Evolutionary conservation across 2,797 vertebrate genomes (phyloP), one percentile per base, ranked within the genome.

Genomic region (Chiroxiphia lanceolata): DNA sequence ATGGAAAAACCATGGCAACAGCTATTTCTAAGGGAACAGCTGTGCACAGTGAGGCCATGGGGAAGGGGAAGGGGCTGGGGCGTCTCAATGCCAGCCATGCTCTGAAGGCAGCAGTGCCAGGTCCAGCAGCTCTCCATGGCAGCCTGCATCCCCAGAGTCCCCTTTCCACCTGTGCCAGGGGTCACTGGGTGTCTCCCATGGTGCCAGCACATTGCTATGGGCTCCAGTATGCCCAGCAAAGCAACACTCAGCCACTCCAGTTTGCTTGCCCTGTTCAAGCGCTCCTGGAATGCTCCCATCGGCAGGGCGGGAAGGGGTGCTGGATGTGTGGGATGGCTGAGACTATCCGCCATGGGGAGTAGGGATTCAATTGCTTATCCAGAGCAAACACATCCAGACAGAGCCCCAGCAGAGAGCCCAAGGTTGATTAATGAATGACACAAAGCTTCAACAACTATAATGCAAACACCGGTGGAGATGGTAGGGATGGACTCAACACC

Each of bases 1-100:
- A 87, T 89, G 94, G 93, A 87, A 96, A 96, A 98, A 97, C 98
- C 98, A 98, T 98, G 93, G 97, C 97, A 98, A 97, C 98, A 80
- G 91, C 95, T 69, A 96, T 97, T 98, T 97, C 97, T 96, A 97
- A 97, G 95, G 96, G 91, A 96, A 97, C 96, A 97, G 95, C 93
- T 96, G 96, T 92, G 90, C 71, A 89, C 54, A 3, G 70, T 6
- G 10, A 95, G 96, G 96, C 93, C 68, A 59, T 69, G 81, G 92
- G 93, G 92, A 96, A 72, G 84, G 88, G 83, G 83, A 88, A 90
- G 82, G 93, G 95, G 77, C 70, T 85, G 85, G 74, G 93, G 72
- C 2, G 6, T 80, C 91, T 89, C 59, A 17, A 9, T 74, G 93
- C 63, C 70, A 91, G 63, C 60, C 20, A 0, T 70, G 63, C 42